Conservation (phyloP, 2,113 vertebrate species). For the Xyliphius kryptos region DNA sequence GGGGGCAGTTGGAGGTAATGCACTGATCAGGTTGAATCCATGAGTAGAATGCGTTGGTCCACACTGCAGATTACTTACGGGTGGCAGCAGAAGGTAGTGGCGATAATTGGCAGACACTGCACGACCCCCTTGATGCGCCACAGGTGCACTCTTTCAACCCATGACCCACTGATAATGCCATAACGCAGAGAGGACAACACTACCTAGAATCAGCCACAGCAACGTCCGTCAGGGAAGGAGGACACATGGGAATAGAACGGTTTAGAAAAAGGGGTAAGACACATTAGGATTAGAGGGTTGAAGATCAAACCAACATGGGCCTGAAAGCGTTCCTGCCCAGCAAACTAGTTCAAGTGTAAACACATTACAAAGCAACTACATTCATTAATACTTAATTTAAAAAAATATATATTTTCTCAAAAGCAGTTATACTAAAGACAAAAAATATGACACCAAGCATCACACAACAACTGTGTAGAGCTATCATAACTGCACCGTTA, state of each 20-base stretch:
- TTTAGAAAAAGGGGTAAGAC: constrained; percentile 36
- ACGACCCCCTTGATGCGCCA: constrained; percentile 69
- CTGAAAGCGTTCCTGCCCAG: constrained; percentile 6
- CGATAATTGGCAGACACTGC: constrained; percentile 74
- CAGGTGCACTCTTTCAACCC: constrained; percentile 66
- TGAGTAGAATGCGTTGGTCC: constrained; percentile 19
- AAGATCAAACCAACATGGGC: constrained; percentile 43
- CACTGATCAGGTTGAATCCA: constrained; percentile 31
- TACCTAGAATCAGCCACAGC: constrained; percentile 56
- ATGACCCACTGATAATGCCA: constrained; percentile 64
- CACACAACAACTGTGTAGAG: constrained; percentile 27
- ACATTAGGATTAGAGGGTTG: constrained; percentile 63
- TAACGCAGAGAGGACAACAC: constrained; percentile 67
- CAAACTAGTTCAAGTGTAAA: constrained; percentile 9
- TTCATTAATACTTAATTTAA: constrained; percentile 19
- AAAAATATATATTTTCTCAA: constrained; percentile 10
- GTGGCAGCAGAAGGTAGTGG: constrained; percentile 79
- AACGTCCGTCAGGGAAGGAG: constrained; percentile 34
- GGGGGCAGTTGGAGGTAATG: constrained; percentile 27
- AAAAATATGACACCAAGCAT: constrained; percentile 24
- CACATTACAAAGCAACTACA: constrained; percentile 14
- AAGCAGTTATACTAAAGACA: constrained; percentile 12
- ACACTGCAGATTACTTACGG: constrained; percentile 68
- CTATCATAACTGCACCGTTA: constrained; percentile 15
- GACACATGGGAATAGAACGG: constrained; percentile 36